Evolutionary conservation across 2,888 invertebrate genomes (phyloP), one percentile per base, ranked within the genome.

Genomic region (Drosophila parthenogenetica): DNA sequence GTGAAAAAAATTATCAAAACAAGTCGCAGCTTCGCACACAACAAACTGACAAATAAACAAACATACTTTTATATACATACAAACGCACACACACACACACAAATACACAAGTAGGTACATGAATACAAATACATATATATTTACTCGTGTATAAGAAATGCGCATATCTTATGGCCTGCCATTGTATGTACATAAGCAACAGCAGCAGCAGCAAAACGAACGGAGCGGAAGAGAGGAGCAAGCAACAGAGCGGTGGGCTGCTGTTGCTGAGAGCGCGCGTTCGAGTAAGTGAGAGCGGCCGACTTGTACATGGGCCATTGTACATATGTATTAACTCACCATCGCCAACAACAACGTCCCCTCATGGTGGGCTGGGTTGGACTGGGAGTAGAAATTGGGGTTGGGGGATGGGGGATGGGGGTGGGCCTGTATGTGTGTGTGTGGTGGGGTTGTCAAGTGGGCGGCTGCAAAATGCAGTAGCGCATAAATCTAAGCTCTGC

Each of bases 121-220:
- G 64, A 48, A 66, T 51, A 77, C 45, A 46, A 45, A 57, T 14
- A 51, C 37, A 54, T 16, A n/a, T 1, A 39, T 51, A 48, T 74
- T 72, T 55, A 69, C 71, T 73, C 77, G 69, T 25, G 79, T 82
- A 84, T 83, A 83, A 83, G 87, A 83, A 83, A 83, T 83, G 83
- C 83, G 83, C 83, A 83, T 83, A 83, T 83, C 83, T 83, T 83
- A 83, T 84, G 81, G 81, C 81, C 72, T 79, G 72, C 86, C 69
- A 78, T 77, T 83, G 84, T 81, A 81, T 63, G 69, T 76, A 77
- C 77, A 75, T 76, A 76, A 72, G 75, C 71, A 68, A 60, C 55
- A 55, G 35, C 70, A 63, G 22, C 55, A 55, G 35, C 70, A 63
- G 25, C 22, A 65, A 75, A 71, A 45, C 69, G 51, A 75, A 73